Conservation (phyloP, 2,888 invertebrate genomes). For the Spodoptera littoralis region DNA sequence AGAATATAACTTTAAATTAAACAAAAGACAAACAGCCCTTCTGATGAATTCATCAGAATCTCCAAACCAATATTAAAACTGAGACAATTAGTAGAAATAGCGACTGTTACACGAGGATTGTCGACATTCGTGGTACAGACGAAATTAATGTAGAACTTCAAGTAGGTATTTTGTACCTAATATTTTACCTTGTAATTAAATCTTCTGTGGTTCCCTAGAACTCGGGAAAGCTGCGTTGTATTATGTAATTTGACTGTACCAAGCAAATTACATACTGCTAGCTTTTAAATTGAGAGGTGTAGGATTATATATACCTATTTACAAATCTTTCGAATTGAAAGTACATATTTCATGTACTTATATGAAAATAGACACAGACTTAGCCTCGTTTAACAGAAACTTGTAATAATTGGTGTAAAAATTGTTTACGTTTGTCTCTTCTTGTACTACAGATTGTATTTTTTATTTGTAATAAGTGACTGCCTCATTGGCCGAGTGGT, state of each 20-base stretch:
- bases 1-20: conserved; percentile 4
- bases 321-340: no score
- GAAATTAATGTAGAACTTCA: conserved; percentile 52
- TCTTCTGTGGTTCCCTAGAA: conserved; percentile 46
- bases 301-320: no score
- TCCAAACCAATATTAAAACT: conserved; percentile 41
- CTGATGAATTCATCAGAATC: conserved; percentile 31
- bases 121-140: conserved; percentile 38
- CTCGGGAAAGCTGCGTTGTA: conserved; percentile 24
- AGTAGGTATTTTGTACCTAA: conserved; percentile 50
- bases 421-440: no score
- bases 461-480: no score
- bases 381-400: no score
- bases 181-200: conserved; percentile 58
- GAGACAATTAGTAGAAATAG: conserved; percentile 34
- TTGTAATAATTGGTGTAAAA: no score
- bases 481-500: no score
- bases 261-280: conserved; percentile 27
- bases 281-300: conserved; percentile 19
- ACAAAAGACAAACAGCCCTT: conserved; percentile 21
- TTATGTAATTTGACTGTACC: conserved; percentile 19
- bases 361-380: no score
- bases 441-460: no score
- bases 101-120: conserved; percentile 42
- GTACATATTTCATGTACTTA: no score